Evolutionary conservation across 1,140 invertebrate species (phyloP), one percentile per base, ranked within the genome.

Genomic region (Pseudomyrmex pallidus): DNA sequence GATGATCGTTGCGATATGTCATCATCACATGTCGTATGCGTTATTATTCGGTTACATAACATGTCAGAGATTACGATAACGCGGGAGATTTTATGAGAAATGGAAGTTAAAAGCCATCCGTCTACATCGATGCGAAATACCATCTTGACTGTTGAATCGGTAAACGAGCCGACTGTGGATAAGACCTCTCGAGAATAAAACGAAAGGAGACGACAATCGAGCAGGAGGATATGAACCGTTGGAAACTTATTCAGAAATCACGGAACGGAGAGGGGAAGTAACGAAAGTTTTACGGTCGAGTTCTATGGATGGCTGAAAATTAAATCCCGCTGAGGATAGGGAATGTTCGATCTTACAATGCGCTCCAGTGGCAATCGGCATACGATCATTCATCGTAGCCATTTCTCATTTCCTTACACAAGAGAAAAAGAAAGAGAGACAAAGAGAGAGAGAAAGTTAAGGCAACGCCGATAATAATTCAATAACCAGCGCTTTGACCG

Each of bases 211-310:
- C 74, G 70, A 82, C 59, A 73, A 87, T 87, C 82, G 82, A 78
- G 54, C n/a, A 13, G 13, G 17, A 25, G 57, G 59, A 77, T 86
- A 73, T 59, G 17, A 82, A 64, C 61, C 72, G 48, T 86, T 77
- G 82, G 66, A 57, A 86, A 86, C 72, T 87, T 62, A 76, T 87
- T 87, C 61, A 86, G 73, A 86, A 77, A 83, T 83, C 85, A 82
- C 44, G 2, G 77, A 68, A 56, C 57, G 59, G 22, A 35, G 13
- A 52, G 10, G 50, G 50, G 50, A 13, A 56, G 66, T 59, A 82
- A 46, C 70, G 35, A 74, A 82, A 63, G 68, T 82, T 82, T 74
- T 82, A 82, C 70, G 70, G 59, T 48, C 59, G 66, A 59, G 20
- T 80, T 80, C 76, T 59, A 59, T 15, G 54, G 54, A 70, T 80